Evolutionary conservation across 2,113 vertebrate genomes (phyloP), one percentile per base, ranked within the genome.

Genomic region (Larimichthys polyactis): DNA sequence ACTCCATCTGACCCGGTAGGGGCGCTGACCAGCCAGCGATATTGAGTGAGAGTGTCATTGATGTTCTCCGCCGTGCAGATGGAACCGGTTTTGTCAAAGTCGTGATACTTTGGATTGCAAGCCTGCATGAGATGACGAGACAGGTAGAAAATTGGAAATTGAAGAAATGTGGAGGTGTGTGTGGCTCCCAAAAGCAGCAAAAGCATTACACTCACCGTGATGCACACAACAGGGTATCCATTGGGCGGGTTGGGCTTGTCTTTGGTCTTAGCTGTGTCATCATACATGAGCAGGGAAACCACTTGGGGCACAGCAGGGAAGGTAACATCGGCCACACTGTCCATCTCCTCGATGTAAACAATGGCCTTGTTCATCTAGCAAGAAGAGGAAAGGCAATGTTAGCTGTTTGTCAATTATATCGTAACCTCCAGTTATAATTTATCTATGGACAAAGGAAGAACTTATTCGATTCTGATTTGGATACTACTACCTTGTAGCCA

Each of bases 51-150:
- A 0, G 96, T 96, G 90, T 96, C 94, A 43, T 96, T 97, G 82
- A 97, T 96, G 84, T 93, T 95, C 91, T 97, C 96, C 11, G 62
- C 75, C 9, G 92, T 58, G 68, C 96, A 97, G 92, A 97, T 96
- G 62, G 95, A 96, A 19, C 95, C 95, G 0, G 96, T 97, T 90
- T 97, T 97, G 81, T 97, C 94, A 49, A 96, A 97, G 81, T 96
- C 95, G 12, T 94, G 93, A 85, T 95, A 96, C 80, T 96, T 97
- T 0, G 96, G 95, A 87, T 96, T 97, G 81, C 96, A 96, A 16
- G 95, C 95, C 96, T 97, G 66, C 11, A 22, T 55, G 65, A 52
- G 20, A 63, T 15, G 8, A 17, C 5, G 68, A 51, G 44, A 62
- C 2, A 48, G n/a, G 27, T 15, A 5, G 11, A 3, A 64, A 20